Conservation (phyloP, 1,140 invertebrate genomes). For the Augochlora pura region DNA sequence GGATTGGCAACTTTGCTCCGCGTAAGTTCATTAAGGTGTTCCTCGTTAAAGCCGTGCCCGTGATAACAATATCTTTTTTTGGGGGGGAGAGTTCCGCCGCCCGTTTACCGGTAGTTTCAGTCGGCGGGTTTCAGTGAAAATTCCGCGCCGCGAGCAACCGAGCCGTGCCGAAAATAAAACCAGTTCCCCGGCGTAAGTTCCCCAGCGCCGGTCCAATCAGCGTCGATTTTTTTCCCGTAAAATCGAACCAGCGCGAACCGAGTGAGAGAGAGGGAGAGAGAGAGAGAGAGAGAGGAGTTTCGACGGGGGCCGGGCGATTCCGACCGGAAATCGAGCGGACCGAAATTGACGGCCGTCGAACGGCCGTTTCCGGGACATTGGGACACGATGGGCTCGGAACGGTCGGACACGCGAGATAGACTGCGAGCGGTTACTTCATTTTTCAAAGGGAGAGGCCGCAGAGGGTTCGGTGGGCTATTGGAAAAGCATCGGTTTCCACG, state of each 20-base stretch:
- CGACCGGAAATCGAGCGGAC: slow-evolving; percentile 23
- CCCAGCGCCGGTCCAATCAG: background rate
- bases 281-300: slow-evolving; percentile 13
- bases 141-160: background rate
- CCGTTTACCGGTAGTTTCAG: background rate
- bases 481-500: background rate
- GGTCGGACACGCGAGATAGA: background rate
- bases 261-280: background rate
- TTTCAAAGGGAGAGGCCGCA: background rate
- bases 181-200: background rate
- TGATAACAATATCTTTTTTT: background rate
- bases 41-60: background rate
- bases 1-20: background rate
- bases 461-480: background rate
- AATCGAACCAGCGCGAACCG: background rate
- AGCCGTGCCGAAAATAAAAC: slow-evolving; percentile 20
- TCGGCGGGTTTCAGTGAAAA: background rate
- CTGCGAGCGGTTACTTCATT: background rate
- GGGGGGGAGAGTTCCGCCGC: no score
- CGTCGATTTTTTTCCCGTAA: slow-evolving; percentile 22
- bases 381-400: background rate
- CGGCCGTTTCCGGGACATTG: slow-evolving; percentile 2
- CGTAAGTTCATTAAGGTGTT: slow-evolving; percentile 2
- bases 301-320: background rate
- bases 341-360: slow-evolving; percentile 15